Evolutionary conservation across 92 coral and sea anemone genomes (phyloP), one percentile per base, ranked within the genome.

Genomic region (Epizoanthus rinbou): DNA sequence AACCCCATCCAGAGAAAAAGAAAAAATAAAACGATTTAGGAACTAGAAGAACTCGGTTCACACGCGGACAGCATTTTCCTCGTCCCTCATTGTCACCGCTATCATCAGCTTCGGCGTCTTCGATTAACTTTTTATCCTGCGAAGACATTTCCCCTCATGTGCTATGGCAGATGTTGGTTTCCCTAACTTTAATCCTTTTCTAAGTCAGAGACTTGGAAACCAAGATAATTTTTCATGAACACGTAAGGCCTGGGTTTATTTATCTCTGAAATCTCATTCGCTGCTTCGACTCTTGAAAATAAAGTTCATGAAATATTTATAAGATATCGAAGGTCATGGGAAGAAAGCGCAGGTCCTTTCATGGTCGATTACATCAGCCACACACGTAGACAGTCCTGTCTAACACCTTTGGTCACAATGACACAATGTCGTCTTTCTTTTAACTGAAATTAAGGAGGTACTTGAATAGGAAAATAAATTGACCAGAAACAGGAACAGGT

Each of bases 1-100:
- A 94, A 33, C 99, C 99, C 99, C 99, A 96, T 19, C 96, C 99
- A 21, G 98, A 96, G 85, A 96, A 96, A 88, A 96, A 96, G 80
- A 96, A 96, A 82, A 96, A 96, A 63, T 96, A 96, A 71, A 94
- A 96, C 52, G 82, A 83, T 84, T 96, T 96, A 8, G 99, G 99
- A 41, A 96, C 88, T 76, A 96, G 69, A 31, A 96, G 95, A 47
- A 88, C 85, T 76, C 99, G 91, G 87, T 96, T 96, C 58, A 96
- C 99, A 59, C 88, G 82, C 43, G 99, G 98, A 76, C 99, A 96
- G 69, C 97, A 94, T 71, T 85, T 86, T 73, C 67, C 33, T 69
- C 71, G 75, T 52, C 47, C 60, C 19, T 43, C 82, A 25, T 86
- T 88, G 23, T 85, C 87, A 23, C 75, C 85, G 33, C 76, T 57